Evolutionary conservation across 2,113 vertebrate species (phyloP), one percentile per base, ranked within the genome.

Genomic region (Ranitomeya imitator): DNA sequence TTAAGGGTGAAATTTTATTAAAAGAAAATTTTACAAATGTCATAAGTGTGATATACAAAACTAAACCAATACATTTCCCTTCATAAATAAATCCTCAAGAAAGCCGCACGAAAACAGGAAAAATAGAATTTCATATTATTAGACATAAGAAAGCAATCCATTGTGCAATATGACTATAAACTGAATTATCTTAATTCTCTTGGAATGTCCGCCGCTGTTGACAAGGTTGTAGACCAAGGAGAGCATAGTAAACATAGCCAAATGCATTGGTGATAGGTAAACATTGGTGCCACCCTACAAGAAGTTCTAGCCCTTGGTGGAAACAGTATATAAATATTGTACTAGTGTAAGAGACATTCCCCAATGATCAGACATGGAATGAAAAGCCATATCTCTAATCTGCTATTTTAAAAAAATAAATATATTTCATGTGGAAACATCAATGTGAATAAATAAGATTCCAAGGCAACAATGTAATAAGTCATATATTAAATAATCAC

Each of bases 401-500:
- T 0, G 5, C 2, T 6, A 18, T 21, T 9, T 4, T 26, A 71
- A 26, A 23, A 57, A 37, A 85, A 74, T 59, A 85, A 76, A 73
- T 85, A 85, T 7, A 7, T 74, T 85, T 65, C 65, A 71, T 6
- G 63, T 67, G 13, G 61, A 76, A 59, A 80, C 55, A 37, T 60
- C 19, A 60, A 45, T 37, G 67, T 60, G 31, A 85, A 76, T 76
- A 85, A 85, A 76, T 61, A 85, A 76, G 11, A 76, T 57, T 59
- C 67, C 51, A 85, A 73, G 18, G 52, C 16, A 54, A 16, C 16
- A 51, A 21, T 65, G 59, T 45, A 63, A 63, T 54, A 37, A 54
- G 45, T 83, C 45, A 54, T 61, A 61, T n/a, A 60, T 81, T 59
- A 81, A 81, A 61, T 59, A 81, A 81, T 81, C n/a, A 81, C 55